Base-by-base conservation (phyloP, 2,113 vertebrate genomes). In the Zosterops borbonicus region DNA sequence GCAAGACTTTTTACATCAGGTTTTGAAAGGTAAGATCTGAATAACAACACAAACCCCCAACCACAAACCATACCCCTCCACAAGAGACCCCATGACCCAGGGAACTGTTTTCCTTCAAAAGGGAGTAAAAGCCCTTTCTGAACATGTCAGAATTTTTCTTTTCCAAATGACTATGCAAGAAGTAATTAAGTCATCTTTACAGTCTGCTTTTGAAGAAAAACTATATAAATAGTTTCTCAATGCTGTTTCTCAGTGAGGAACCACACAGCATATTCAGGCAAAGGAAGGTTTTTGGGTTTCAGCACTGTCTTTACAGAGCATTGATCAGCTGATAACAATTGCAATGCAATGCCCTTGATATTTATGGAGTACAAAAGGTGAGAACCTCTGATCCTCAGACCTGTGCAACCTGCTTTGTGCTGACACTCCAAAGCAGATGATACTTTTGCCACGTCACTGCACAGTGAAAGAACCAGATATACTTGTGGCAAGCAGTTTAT, bases 381-480 rank as follows among this genome's bases (percentile, higher is more conserved):
- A 82, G 75, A 80, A 31, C 0, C 22, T 39, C 68, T 39, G 28
- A 44, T 77, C 22, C 75, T 83, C n/a, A 55, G 47, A 37, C 55
- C 50, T 80, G 35, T 77, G 78, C 77, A 68, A 64, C n/a, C 55
- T 29, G 41, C 53, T 84, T 41, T 1, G 0, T 52, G 58, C 73
- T 19, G 5, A 37, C 39, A 42, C 13, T 39, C 31, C 29, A 19
- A 13, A 67, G 69, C 59, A 91, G 63, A 56, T 85, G 12, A n/a
- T 6, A 7, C 37, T 76, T 62, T 27, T 35, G 15, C 37, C 59
- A 63, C 0, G 0, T 77, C 24, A 4, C 35, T 12, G 42, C 67
- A 20, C 41, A 0, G 0, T 12, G 27, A 70, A 47, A 42, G 44
- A 58, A 16, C 11, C 46, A 58, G 50, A 73, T 0, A 0, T 2